Conservation (phyloP, 1,140 invertebrate species). For the Drosophila sulfurigaster region DNA sequence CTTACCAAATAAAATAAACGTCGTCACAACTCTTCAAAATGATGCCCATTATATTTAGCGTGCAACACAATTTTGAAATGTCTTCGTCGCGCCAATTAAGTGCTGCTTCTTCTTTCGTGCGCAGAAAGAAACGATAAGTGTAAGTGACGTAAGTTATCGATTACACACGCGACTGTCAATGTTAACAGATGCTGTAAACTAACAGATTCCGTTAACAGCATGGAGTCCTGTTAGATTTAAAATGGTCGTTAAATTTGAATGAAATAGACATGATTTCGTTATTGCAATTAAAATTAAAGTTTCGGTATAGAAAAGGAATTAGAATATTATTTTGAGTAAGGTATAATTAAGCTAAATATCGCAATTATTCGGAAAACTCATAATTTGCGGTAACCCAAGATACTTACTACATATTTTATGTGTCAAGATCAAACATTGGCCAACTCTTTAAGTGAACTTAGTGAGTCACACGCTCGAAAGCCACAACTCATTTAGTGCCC, state of each 20-base stretch:
- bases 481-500: slow-evolving; percentile 48
- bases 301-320: too few relatives aligned
- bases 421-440: slow-evolving; percentile 13
- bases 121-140: slow-evolving; percentile 18
- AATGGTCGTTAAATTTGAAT: not conserved
- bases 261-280: not conserved
- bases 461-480: slow-evolving; percentile 21
- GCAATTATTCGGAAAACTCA: not conserved
- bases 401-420: not conserved
- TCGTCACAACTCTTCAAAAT: not conserved
- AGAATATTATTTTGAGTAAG: not conserved
- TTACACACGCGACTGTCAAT: not conserved
- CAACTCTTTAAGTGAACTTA: slow-evolving; percentile 32
- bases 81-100: not conserved
- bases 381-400: not conserved
- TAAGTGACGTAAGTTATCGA: slow-evolving; percentile 15
- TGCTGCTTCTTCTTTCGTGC: slow-evolving; percentile 16
- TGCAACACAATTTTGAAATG: not conserved
- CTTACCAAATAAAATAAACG: slow-evolving; percentile 27
- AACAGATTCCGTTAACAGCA: slow-evolving; percentile 18
- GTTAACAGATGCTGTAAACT: slow-evolving; percentile 11
- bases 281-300: not conserved
- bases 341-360: not conserved
- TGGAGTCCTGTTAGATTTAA: slow-evolving; percentile 7
- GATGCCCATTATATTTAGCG: not conserved